Percentiles rank a stretch among this genome's conserved stretches.
Evolutionary conservation across 2,888 invertebrate genomes (phyloP).

Genomic region (Tenthredo distinguenda): DNA sequence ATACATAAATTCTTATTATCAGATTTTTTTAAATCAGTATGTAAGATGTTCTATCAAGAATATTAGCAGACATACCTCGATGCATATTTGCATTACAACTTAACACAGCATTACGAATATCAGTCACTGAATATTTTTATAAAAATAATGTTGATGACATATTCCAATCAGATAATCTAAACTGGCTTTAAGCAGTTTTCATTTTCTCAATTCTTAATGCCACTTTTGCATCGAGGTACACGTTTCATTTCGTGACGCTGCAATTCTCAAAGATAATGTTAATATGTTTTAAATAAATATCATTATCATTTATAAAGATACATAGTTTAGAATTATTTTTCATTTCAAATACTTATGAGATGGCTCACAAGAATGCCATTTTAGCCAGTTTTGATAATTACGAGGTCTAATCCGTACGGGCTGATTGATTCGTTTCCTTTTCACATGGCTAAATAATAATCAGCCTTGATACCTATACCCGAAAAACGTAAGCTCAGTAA

Average conservation of each 20-base stretch:
- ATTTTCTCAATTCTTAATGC: conserved; percentile 14
- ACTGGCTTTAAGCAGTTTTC: neutral
- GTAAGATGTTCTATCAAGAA: conserved; percentile 42
- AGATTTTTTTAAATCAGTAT: conserved; percentile 14
- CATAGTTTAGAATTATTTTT: conserved; percentile 36
- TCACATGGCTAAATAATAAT: conserved; percentile 1
- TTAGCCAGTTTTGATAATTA: conserved; percentile 5
- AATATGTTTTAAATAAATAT: conserved; percentile 37
- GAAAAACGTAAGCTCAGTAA: conserved; percentile 30
- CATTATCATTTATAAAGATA: conserved; percentile 23
- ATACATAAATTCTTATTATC: conserved; percentile 37
- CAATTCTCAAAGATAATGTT: conserved; percentile 19
- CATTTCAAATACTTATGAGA: neutral
- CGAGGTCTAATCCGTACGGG: neutral
- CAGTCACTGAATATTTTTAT: conserved; percentile 43
- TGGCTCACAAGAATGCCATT: neutral
- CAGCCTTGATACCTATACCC: conserved; percentile 5
- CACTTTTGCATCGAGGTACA: conserved; percentile 33
- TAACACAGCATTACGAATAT: conserved; percentile 26
- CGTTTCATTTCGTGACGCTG: conserved; percentile 4
- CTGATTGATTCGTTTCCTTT: neutral
- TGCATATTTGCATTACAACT: neutral
- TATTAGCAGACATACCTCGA: conserved; percentile 47
- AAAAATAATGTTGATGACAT: conserved; percentile 31
- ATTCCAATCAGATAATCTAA: neutral